phyloP scores from a whole-genome alignment of 1,140 invertebrate species.

The Drosophila saltans region DNA sequence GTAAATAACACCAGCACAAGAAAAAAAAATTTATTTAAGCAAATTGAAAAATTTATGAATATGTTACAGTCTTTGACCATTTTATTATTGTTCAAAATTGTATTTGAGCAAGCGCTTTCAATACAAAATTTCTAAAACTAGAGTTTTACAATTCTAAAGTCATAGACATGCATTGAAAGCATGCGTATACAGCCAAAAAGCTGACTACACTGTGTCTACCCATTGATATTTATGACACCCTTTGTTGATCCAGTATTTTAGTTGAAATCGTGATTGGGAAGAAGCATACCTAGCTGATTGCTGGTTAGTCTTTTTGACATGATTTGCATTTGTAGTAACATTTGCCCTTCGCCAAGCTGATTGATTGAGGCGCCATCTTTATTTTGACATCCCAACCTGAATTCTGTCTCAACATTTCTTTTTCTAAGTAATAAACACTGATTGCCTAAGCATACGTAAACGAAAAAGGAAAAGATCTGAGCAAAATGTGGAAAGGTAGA shows the following conservation, averaged over 20 bases:
- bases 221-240: conserved; percentile 63
- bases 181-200: not conserved
- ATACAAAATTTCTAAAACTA: not conserved
- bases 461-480: not conserved
- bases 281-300: conserved; percentile 18
- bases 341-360: conserved; percentile 26
- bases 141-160: no score
- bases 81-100: not conserved
- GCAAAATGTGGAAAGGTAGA: not conserved
- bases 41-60: conserved; percentile 78
- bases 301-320: conserved; percentile 23
- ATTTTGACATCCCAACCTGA: not conserved
- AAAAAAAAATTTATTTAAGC: conserved; percentile 70
- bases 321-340: conserved; percentile 38
- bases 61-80: conserved; percentile 46
- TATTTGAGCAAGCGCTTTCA: conserved; percentile 20
- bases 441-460: conserved; percentile 40
- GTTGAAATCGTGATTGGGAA: not conserved
- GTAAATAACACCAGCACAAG: conserved; percentile 68
- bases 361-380: conserved; percentile 38
- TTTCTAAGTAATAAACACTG: conserved; percentile 62
- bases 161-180: not conserved
- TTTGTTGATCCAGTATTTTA: conserved; percentile 15
- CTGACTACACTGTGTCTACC: conserved; percentile 4
- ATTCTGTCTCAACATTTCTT: not conserved